Evolutionary conservation across 2,113 vertebrate species (phyloP).

Genomic region (Hippocampus comes): DNA sequence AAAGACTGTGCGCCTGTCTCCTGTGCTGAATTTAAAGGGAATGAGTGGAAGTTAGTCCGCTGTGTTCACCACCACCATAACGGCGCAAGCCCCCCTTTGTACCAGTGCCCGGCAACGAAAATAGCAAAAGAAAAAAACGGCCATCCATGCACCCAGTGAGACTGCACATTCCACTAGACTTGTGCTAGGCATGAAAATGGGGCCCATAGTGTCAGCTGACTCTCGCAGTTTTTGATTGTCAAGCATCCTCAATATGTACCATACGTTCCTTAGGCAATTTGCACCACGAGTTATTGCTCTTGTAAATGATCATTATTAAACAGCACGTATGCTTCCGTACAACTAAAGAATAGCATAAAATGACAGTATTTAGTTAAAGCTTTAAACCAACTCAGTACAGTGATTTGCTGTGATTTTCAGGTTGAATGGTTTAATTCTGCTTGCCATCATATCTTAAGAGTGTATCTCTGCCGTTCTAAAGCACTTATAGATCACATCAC

Average conservation of each 20-base stretch:
- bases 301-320: conserved; percentile 28
- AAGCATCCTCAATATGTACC: neutral
- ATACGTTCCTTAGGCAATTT: neutral
- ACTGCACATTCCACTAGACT: too few relatives aligned
- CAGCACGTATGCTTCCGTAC: conserved; percentile 3
- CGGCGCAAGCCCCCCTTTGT: too few relatives aligned
- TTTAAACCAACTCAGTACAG: conserved; percentile 48
- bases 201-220: neutral
- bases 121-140: too few relatives aligned
- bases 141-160: too few relatives aligned
- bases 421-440: conserved; percentile 49
- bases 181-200: too few relatives aligned
- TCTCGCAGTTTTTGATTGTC: neutral
- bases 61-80: too few relatives aligned
- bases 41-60: too few relatives aligned
- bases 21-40: too few relatives aligned
- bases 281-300: neutral
- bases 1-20: too few relatives aligned
- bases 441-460: conserved; percentile 44
- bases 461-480: conserved; percentile 50
- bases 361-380: conserved; percentile 48
- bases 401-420: conserved; percentile 48
- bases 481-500: conserved; percentile 42
- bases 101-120: too few relatives aligned
- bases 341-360: conserved; percentile 45